phyloP scores from a whole-genome alignment of 2,113 vertebrate genomes.

The Dipodomys stephensi region DNA sequence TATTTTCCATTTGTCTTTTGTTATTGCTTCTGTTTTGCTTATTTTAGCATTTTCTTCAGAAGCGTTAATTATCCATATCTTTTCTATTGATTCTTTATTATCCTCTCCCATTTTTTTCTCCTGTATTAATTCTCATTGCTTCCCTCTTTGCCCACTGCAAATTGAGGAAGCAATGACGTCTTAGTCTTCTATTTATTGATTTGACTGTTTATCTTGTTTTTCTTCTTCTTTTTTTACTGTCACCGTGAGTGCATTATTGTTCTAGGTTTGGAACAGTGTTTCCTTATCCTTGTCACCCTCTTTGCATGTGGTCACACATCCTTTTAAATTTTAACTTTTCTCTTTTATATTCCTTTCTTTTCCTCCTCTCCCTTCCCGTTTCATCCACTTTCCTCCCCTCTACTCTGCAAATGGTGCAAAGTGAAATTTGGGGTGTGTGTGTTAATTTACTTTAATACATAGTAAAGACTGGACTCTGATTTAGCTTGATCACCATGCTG shows the following conservation, averaged over 20 bases:
- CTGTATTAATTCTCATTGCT: not conserved
- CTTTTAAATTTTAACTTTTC: not conserved
- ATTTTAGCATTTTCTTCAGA: constrained; percentile 43
- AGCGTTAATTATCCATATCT: not conserved
- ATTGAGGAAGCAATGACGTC: not conserved
- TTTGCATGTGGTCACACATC: not conserved
- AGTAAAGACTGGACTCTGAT: not conserved
- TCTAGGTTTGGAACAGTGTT: not conserved
- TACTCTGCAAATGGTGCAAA: not conserved
- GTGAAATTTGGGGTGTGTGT: not conserved
- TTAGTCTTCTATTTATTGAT: not conserved
- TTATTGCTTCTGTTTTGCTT: constrained; percentile 2
- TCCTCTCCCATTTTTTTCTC: not conserved
- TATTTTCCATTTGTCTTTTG: constrained; percentile 4
- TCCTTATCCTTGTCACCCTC: not conserved
- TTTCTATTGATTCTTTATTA: constrained; percentile 21
- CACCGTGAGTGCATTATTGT: not conserved
- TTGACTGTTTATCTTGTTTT: not conserved
- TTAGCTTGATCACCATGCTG: not conserved
- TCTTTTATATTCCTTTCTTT: not conserved
- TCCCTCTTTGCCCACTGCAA: not conserved
- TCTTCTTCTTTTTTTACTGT: not conserved
- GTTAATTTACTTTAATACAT: not conserved
- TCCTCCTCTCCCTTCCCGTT: no score
- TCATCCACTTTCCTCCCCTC: no score